phyloP scores from a whole-genome alignment of 2,113 vertebrate species.

The Anoplopoma fimbria region DNA sequence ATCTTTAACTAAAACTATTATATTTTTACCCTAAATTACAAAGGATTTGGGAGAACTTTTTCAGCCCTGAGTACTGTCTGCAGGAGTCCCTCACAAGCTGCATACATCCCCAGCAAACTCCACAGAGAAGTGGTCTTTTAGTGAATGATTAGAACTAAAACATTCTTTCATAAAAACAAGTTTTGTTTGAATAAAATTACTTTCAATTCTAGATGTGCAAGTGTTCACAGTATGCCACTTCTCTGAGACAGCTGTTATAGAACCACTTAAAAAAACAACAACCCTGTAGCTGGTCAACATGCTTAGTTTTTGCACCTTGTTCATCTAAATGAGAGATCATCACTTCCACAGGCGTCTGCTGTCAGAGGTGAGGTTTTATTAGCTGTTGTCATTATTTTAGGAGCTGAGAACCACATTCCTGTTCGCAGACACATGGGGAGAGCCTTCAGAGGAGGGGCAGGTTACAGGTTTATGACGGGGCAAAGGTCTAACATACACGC shows the following conservation, averaged over 20 bases:
- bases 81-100: neutral
- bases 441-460: neutral
- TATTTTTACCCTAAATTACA: no score
- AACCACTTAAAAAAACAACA: neutral
- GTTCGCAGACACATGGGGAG: constrained; percentile 6
- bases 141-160: neutral
- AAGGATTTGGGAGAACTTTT: neutral
- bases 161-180: no score
- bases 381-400: constrained; percentile 13
- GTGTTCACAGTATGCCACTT: neutral
- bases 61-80: neutral
- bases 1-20: no score
- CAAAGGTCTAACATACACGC: constrained; percentile 59
- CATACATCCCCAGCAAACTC: neutral
- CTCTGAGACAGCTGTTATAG: neutral
- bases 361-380: constrained; percentile 34
- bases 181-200: no score
- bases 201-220: neutral
- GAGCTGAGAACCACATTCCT: constrained; percentile 42
- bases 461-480: constrained; percentile 60
- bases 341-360: neutral
- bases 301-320: neutral
- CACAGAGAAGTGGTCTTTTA: no score
- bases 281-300: neutral
- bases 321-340: constrained; percentile 23